These are phyloP conservation scores for Epsilonema sp. DNA, from an alignment of 2,888 invertebrate species.

Conservation along the genomic window DNA sequence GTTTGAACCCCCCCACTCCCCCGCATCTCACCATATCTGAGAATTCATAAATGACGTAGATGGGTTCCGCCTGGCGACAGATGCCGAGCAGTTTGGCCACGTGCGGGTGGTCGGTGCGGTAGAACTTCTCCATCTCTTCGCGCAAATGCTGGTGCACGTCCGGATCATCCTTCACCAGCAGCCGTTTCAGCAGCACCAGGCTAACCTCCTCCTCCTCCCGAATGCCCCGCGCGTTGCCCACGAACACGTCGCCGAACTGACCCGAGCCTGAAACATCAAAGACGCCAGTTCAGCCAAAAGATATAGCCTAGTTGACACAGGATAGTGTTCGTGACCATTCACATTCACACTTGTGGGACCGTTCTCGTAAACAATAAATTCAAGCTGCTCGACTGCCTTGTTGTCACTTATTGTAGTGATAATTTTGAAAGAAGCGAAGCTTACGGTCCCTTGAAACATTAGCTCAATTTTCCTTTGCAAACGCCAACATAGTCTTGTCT, in stretches of 20 bases:
- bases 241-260: constrained; percentile 71
- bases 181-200: constrained; percentile 51
- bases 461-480: too few species aligned
- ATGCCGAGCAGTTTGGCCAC: constrained; percentile 57
- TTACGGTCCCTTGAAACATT: too few species aligned
- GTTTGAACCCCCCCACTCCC: neutral
- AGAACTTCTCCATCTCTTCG: constrained; percentile 64
- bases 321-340: too few species aligned
- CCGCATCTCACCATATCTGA: constrained; percentile 77
- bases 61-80: constrained; percentile 52
- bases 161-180: constrained; percentile 43
- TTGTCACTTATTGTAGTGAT: too few species aligned
- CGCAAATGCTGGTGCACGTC: constrained; percentile 39
- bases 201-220: constrained; percentile 12
- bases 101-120: constrained; percentile 58
- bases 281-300: too few species aligned
- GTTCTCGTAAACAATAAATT: too few species aligned
- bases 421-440: too few species aligned
- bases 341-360: too few species aligned
- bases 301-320: too few species aligned
- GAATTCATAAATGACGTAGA: constrained; percentile 67
- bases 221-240: constrained; percentile 44
- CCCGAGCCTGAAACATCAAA: constrained; percentile 59
- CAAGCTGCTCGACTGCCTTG: too few species aligned
- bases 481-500: too few species aligned